phyloP scores from a whole-genome alignment of 2,888 invertebrate species.

The Ceramica pisi region DNA sequence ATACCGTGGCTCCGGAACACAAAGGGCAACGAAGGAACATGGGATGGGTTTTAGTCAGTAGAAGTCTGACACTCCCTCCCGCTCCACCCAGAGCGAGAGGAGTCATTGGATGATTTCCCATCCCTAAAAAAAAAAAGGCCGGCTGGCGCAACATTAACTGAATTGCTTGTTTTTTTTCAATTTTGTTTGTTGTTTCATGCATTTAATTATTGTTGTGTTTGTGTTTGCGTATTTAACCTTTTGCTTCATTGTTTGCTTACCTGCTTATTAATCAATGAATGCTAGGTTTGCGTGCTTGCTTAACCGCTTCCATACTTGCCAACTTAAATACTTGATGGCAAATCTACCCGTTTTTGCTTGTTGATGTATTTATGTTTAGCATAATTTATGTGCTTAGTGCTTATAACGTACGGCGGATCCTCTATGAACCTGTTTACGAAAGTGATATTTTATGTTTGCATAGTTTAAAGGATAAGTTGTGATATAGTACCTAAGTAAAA shows the following conservation, averaged over 20 bases:
- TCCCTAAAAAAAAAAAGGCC: too few relatives aligned
- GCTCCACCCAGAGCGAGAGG: too few relatives aligned
- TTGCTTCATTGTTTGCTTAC: not conserved
- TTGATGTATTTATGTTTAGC: not conserved
- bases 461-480: not conserved
- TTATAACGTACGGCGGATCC: not conserved
- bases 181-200: not conserved
- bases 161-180: not conserved
- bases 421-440: not conserved
- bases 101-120: too few relatives aligned
- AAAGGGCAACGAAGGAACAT: too few relatives aligned
- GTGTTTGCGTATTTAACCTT: not conserved
- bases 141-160: not conserved
- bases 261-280: not conserved
- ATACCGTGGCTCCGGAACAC: too few relatives aligned
- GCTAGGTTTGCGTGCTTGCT: slow-evolving; percentile 4
- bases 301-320: not conserved
- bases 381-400: slow-evolving; percentile 15
- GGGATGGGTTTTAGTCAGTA: too few relatives aligned
- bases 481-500: not conserved
- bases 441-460: not conserved
- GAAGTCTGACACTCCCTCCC: too few relatives aligned
- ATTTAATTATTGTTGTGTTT: not conserved
- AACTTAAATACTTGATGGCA: not conserved
- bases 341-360: not conserved